phyloP scores from a whole-genome alignment of 1,140 invertebrate genomes.

The Atopsyche davidsoni region DNA sequence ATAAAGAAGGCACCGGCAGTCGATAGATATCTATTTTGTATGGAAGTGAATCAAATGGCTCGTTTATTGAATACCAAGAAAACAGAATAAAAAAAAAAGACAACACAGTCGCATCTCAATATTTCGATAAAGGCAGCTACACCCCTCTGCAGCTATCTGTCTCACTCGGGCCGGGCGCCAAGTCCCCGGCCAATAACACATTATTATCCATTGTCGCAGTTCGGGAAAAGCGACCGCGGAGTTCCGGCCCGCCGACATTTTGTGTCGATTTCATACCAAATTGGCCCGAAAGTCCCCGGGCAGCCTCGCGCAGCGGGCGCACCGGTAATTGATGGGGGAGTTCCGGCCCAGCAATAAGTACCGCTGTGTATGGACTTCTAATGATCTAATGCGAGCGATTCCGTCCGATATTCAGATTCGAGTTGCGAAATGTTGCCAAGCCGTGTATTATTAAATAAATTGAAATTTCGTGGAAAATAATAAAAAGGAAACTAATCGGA shows the following conservation, averaged over 20 bases:
- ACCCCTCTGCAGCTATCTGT: neutral
- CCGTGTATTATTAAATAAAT: too few species aligned
- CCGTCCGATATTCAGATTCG: constrained; percentile 22
- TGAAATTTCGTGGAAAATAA: too few species aligned
- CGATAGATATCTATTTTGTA: too few species aligned
- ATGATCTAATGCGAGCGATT: constrained; percentile 22
- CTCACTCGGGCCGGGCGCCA: constrained; percentile 9
- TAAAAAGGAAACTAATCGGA: too few species aligned
- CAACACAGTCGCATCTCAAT: too few species aligned
- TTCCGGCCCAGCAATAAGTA: constrained; percentile 23
- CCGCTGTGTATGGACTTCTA: constrained; percentile 2
- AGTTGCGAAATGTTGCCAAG: too few species aligned
- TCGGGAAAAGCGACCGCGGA: constrained; percentile 20
- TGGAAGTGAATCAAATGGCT: too few species aligned
- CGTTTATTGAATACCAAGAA: too few species aligned
- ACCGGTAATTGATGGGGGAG: constrained; percentile 21
- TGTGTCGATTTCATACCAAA: constrained; percentile 27
- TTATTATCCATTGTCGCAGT: constrained; percentile 27
- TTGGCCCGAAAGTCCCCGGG: constrained; percentile 20
- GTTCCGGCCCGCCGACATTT: constrained; percentile 20
- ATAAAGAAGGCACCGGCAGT: too few species aligned
- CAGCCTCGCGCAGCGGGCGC: constrained; percentile 1
- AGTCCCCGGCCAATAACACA: constrained; percentile 25
- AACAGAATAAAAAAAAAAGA: too few species aligned
- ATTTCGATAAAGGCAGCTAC: too few species aligned